phyloP scores from a whole-genome alignment of 2,888 invertebrate species.

The Oegoconia quadripuncta region DNA sequence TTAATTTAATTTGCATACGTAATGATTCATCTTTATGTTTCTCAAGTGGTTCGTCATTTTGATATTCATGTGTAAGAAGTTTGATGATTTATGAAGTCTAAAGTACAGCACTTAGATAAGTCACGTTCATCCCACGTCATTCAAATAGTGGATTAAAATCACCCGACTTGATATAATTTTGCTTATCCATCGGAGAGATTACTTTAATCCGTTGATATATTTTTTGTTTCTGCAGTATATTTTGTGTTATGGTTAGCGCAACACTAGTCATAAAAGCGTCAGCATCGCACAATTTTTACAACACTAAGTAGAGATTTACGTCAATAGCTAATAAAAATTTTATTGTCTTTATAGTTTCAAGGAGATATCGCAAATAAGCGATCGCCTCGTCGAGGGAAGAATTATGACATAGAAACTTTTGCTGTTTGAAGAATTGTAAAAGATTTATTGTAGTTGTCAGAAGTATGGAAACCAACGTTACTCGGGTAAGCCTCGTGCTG shows the following conservation, averaged over 20 bases:
- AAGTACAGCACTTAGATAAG: too few relatives aligned
- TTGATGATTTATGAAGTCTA: too few relatives aligned
- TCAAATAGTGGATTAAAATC: too few relatives aligned
- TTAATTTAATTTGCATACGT: too few relatives aligned
- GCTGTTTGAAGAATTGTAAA: slow-evolving; percentile 45
- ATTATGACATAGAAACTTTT: slow-evolving; percentile 61
- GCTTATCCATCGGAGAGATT: too few relatives aligned
- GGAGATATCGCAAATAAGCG: slow-evolving; percentile 64
- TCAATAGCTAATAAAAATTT: slow-evolving; percentile 54
- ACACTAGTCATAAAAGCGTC: slow-evolving; percentile 24
- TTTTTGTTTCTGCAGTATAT: background rate
- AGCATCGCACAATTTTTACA: slow-evolving; percentile 50
- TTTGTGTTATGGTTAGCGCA: background rate
- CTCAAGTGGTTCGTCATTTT: too few relatives aligned
- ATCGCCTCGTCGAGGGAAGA: slow-evolving; percentile 55
- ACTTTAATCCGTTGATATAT: slow-evolving; percentile 6
- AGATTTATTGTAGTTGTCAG: slow-evolving; percentile 37
- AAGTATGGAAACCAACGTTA: slow-evolving; percentile 61
- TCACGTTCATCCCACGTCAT: too few relatives aligned
- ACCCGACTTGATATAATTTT: too few relatives aligned
- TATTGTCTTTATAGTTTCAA: slow-evolving; percentile 74
- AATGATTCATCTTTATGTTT: too few relatives aligned
- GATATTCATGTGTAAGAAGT: too few relatives aligned
- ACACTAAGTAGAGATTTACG: slow-evolving; percentile 36
- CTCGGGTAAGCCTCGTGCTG: slow-evolving; percentile 64